Evolutionary conservation across 2,113 vertebrate species (phyloP).

Genomic region (Meles meles): DNA sequence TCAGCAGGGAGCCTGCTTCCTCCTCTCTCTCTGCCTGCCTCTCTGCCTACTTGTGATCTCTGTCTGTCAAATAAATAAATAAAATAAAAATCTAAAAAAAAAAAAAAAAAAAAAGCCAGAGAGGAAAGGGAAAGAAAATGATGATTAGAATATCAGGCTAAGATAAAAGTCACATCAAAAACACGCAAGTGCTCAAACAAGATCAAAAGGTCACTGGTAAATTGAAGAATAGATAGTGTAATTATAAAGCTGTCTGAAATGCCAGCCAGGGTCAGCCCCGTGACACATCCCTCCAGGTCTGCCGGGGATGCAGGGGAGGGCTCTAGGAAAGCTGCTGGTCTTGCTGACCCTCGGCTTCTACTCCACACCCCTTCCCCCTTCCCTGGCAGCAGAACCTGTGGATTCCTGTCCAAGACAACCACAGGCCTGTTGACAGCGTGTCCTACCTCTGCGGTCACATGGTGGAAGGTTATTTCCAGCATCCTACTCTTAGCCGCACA

Average conservation of each 20-base stretch:
- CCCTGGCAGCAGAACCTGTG: background rate
- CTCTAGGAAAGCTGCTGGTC: background rate
- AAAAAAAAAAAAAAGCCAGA: background rate
- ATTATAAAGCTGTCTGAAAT: conserved; percentile 41
- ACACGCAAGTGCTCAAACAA: background rate
- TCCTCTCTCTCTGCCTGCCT: too few relatives aligned
- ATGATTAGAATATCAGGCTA: too few relatives aligned
- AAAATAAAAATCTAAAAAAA: background rate
- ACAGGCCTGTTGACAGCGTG: background rate
- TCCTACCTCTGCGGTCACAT: background rate
- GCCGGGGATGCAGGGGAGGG: background rate
- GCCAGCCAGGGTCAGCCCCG: background rate
- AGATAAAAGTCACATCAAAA: background rate
- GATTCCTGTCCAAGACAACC: background rate
- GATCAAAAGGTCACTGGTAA: background rate
- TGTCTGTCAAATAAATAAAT: background rate
- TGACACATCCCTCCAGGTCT: background rate
- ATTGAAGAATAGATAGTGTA: background rate
- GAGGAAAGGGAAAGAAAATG: background rate
- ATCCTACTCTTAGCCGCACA: background rate
- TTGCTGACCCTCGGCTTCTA: background rate
- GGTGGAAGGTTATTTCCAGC: background rate
- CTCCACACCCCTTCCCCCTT: background rate
- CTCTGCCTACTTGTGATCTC: too few relatives aligned
- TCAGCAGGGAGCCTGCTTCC: too few relatives aligned